Percentiles rank a stretch among this genome's conserved stretches.
Conservation (phyloP, 2,797 vertebrate genomes). For the Furcifer pardalis region DNA sequence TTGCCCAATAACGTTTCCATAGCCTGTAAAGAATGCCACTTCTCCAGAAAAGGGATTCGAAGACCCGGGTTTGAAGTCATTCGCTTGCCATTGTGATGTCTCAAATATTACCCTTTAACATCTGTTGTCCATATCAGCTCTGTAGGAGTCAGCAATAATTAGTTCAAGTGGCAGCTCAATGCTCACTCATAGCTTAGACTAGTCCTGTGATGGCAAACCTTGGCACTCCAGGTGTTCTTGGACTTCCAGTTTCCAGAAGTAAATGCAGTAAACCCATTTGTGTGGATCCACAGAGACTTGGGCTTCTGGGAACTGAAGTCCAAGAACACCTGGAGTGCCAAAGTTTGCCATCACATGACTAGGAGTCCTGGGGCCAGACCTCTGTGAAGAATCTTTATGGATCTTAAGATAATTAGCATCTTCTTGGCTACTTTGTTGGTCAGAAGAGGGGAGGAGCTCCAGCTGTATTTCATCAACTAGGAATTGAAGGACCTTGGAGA, state of each 20-base stretch:
- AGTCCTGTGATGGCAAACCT: too few relatives aligned
- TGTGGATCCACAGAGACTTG: too few relatives aligned
- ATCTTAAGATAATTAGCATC: background rate
- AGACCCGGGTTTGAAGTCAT: background rate
- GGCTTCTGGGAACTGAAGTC: too few relatives aligned
- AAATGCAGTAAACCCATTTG: too few relatives aligned
- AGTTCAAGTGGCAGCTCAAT: background rate
- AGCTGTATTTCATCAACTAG: background rate
- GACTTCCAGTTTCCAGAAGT: too few relatives aligned
- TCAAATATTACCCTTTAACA: background rate
- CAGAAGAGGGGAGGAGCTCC: background rate
- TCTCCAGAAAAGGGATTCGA: too few relatives aligned
- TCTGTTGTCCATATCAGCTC: background rate
- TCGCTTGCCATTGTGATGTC: background rate
- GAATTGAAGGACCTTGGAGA: conserved; percentile 38
- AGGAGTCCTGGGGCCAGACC: background rate
- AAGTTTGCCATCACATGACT: too few relatives aligned
- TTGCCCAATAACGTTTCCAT: background rate
- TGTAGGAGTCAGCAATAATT: background rate
- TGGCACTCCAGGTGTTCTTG: too few relatives aligned
- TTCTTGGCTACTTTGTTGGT: background rate
- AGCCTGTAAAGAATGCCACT: background rate
- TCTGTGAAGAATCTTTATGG: background rate
- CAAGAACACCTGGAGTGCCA: too few relatives aligned
- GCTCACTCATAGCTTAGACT: background rate